Evolutionary conservation across 2,797 vertebrate genomes (phyloP), one percentile per base, ranked within the genome.

Genomic region (Coregonus ussuriensis): DNA sequence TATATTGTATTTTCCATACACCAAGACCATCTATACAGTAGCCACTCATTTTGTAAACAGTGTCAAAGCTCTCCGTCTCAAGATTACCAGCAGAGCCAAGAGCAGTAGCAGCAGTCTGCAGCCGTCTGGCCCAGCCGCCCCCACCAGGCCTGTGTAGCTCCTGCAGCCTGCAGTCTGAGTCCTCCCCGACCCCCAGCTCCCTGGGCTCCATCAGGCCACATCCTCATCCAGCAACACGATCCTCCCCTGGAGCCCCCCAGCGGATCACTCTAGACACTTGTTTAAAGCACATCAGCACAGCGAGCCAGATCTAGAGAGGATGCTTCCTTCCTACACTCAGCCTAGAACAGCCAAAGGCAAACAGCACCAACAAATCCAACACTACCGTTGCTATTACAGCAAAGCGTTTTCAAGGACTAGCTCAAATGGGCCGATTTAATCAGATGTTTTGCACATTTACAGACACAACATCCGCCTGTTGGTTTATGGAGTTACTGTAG

Each of bases 211-310:
- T 88, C 86, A 85, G 84, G 88, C 92, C 91, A 92, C 92, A 91
- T 93, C 90, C 92, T 91, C 82, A 89, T 90, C 89, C 85, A 79
- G 91, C 84, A 92, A 93, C 87, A 77, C 75, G 77, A 92, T 92
- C 89, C 89, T 86, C 86, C 87, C 89, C 54, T 56, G 82, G 85
- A 91, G 87, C 88, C 86, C 82, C 82, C 84, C 82, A 73, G 83
- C 66, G 81, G 86, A 90, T 89, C 86, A 83, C 86, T 88, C 84
- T 83, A 91, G 86, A 92, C 91, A 91, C 92, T 92, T 91, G 84
- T 91, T 89, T 88, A 86, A 93, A 93, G 90, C 92, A 88, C 92
- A 92, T 92, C 90, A 87, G 85, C 81, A 83, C 82, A 81, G 85
- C 86, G 81, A 66, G 83, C 82, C 80, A 80, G 83, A 82, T 79